Evolutionary conservation across 2,797 vertebrate species (phyloP), one percentile per base, ranked within the genome.

Genomic region (Eurystomus glaucurus): DNA sequence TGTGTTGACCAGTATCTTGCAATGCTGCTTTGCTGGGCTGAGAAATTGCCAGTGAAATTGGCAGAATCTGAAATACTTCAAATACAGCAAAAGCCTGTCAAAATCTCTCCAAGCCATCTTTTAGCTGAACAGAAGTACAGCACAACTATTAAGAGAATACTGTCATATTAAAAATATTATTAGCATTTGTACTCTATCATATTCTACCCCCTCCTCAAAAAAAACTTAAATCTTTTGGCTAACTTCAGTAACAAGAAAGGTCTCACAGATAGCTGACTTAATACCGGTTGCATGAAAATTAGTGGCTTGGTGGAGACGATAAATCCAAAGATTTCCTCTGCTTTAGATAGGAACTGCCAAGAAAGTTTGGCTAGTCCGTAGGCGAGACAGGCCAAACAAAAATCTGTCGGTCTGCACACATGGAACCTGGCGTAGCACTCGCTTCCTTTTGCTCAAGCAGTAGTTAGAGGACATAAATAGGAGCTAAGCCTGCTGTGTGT

Each of bases 301-400:
- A 76, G 86, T 46, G 76, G 72, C 69, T 84, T 28, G 66, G 33
- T 69, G 70, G 46, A 91, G 95, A 95, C 0, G 0, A 79, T 84
- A 79, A 95, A 96, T 95, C 58, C 70, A 14, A 77, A 93, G 77
- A 69, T 75, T 95, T 96, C 84, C 96, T 94, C 86, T 93, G 80
- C 77, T 48, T 61, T 39, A 51, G 92, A 75, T 19, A 16, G 43
- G 74, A 74, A 23, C 70, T 95, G 93, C 96, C 96, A 96, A 86
- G 79, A 45, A 79, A 82, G 74, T 76, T 94, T 96, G 96, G 92
- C 96, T 22, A 37, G 80, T 58, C 74, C 35, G 4, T 37, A 23
- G 62, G 77, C 4, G 1, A 92, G 95, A 72, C 80, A 20, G 66
- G 95, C 96, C 96, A 93, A 94, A 50, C 5, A 35, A 41, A 71